These are phyloP conservation scores for Trochalopteron elliotii DNA, from an alignment of 2,113 vertebrate species.

Conservation along the genomic window DNA sequence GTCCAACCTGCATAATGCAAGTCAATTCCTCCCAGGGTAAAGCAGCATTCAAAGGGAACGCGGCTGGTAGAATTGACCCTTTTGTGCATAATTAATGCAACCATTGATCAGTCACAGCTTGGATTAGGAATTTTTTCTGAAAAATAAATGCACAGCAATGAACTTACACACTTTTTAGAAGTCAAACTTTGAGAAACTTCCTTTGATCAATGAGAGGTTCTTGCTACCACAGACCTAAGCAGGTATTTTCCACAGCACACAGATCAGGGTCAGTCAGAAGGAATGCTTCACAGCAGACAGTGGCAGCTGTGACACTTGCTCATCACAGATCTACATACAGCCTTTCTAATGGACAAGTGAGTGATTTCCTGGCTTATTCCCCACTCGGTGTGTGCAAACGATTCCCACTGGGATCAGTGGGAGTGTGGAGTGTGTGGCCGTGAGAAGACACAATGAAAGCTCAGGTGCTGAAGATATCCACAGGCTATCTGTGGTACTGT, in stretches of 20 bases:
- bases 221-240: background rate
- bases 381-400: background rate
- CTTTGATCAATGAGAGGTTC: background rate
- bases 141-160: background rate
- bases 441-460: background rate
- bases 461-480: background rate
- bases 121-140: background rate
- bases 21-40: slow-evolving; percentile 24
- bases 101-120: background rate
- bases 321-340: background rate
- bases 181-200: background rate
- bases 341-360: background rate
- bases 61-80: background rate
- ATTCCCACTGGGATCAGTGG: background rate
- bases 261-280: background rate
- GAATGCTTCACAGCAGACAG: background rate
- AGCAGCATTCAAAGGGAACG: background rate
- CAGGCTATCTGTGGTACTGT: background rate
- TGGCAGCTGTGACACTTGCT: background rate
- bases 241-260: background rate
- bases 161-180: background rate
- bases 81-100: slow-evolving; percentile 46
- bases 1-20: slow-evolving; percentile 26
- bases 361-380: background rate
- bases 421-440: fast-evolving